Percentiles rank a stretch among this genome's conserved stretches.
phyloP scores from a whole-genome alignment of 2,888 invertebrate species.

The Agriopis leucophaearia region DNA sequence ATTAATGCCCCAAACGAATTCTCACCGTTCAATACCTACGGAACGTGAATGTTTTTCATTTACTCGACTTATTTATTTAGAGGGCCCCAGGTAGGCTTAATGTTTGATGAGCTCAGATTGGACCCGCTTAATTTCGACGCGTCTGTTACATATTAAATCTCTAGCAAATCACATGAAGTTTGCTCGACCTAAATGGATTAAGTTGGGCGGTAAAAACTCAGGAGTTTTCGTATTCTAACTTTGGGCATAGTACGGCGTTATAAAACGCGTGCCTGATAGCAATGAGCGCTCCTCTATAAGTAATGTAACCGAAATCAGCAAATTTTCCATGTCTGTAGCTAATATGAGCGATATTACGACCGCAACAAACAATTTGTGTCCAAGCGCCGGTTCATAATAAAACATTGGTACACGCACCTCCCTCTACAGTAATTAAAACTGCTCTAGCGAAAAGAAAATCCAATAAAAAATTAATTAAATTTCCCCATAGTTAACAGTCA shows the following conservation, averaged over 20 bases:
- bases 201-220: slow-evolving; percentile 57
- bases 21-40: slow-evolving; percentile 73
- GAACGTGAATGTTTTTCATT: slow-evolving; percentile 83
- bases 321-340: slow-evolving; percentile 61
- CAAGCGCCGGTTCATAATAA: slow-evolving; percentile 60
- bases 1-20: slow-evolving; percentile 80
- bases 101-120: slow-evolving; percentile 83
- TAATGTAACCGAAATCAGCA: slow-evolving; percentile 63
- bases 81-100: slow-evolving; percentile 77
- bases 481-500: slow-evolving; percentile 66
- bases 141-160: slow-evolving; percentile 60
- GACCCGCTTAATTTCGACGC: slow-evolving; percentile 74
- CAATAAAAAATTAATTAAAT: slow-evolving; percentile 76
- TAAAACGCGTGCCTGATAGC: slow-evolving; percentile 48
- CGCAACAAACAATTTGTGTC: slow-evolving; percentile 74
- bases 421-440: slow-evolving; percentile 75
- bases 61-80: slow-evolving; percentile 81
- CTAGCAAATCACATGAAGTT: slow-evolving; percentile 69
- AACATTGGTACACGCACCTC: slow-evolving; percentile 63
- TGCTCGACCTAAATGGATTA: slow-evolving; percentile 63
- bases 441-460: slow-evolving; percentile 75
- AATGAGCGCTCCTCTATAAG: slow-evolving; percentile 59
- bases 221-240: slow-evolving; percentile 36
- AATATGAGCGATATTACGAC: slow-evolving; percentile 70
- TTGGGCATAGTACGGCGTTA: slow-evolving; percentile 39